These are phyloP conservation scores for Drosophila grimshawi DNA, from an alignment of 1,140 invertebrate species.

Conservation along the genomic window DNA sequence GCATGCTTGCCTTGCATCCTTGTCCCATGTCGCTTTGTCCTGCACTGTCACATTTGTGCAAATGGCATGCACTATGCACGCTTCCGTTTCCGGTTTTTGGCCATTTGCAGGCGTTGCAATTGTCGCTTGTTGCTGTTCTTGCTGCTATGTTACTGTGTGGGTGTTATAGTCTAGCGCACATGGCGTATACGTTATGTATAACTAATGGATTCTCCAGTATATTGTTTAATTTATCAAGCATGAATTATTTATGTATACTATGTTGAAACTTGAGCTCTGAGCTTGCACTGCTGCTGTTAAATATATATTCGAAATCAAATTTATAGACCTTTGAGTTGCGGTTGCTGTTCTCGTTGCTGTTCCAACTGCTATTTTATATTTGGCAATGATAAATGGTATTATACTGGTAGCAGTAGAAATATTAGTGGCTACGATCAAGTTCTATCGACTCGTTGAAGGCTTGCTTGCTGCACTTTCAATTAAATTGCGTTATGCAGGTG, in stretches of 20 bases:
- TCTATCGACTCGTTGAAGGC: conserved; percentile 53
- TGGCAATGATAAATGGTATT: conserved; percentile 59
- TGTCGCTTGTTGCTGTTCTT: conserved; percentile 64
- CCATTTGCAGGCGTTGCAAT: conserved; percentile 76
- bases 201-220: conserved; percentile 76
- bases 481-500: conserved; percentile 66
- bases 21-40: conserved; percentile 16
- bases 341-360: conserved; percentile 30
- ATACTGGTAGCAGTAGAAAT: neutral
- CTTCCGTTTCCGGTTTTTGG: conserved; percentile 75
- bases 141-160: conserved; percentile 28
- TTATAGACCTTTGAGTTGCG: conserved; percentile 19
- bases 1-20: conserved; percentile 6
- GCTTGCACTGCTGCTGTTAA: conserved; percentile 16
- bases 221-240: conserved; percentile 83
- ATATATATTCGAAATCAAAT: conserved; percentile 16
- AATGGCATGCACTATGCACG: conserved; percentile 79
- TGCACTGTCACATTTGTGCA: conserved; percentile 66
- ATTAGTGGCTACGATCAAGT: conserved; percentile 28
- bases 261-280: conserved; percentile 41
- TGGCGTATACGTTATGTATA: conserved; percentile 79
- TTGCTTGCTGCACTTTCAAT: conserved; percentile 55
- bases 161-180: conserved; percentile 68
- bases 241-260: conserved; percentile 76
- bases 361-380: neutral